Percentiles rank a stretch among this genome's conserved stretches.
These are phyloP conservation scores for Volucella zonaria DNA, from an alignment of 2,888 invertebrate genomes.

Conservation along the genomic window DNA sequence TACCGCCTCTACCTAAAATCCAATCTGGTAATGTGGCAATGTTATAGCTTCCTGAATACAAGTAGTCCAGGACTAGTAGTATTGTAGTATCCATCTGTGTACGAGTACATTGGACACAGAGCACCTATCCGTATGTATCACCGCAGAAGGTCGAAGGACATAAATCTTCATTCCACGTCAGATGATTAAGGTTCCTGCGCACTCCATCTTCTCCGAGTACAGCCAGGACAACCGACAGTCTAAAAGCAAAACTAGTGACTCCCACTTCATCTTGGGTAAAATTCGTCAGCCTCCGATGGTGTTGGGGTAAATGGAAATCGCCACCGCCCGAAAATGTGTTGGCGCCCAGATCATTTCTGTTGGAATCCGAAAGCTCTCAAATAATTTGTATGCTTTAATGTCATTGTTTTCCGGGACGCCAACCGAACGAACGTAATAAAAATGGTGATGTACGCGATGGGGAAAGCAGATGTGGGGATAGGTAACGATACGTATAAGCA, in stretches of 20 bases:
- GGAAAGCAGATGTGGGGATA: constrained; percentile 15
- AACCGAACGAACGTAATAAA: constrained; percentile 53
- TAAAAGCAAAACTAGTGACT: constrained; percentile 45
- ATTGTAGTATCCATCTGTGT: constrained; percentile 7
- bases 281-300: constrained; percentile 35
- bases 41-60: constrained; percentile 47
- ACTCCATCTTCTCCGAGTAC: constrained; percentile 20
- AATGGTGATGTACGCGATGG: constrained; percentile 63
- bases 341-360: constrained; percentile 43
- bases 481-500: constrained; percentile 26
- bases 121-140: constrained; percentile 23
- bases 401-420: constrained; percentile 62
- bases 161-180: constrained; percentile 72
- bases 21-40: constrained; percentile 69
- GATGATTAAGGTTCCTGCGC: constrained; percentile 60
- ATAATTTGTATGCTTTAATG: constrained; percentile 72
- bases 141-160: constrained; percentile 56
- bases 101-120: constrained; percentile 19
- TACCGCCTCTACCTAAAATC: constrained; percentile 13
- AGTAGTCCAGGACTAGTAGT: neutral
- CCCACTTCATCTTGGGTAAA: constrained; percentile 27
- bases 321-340: constrained; percentile 36
- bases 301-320: constrained; percentile 40
- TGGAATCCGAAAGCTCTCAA: constrained; percentile 66
- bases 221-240: constrained; percentile 6